A percentile compares a stretch with the other conserved stretches of the same genome.
Evolutionary conservation across 2,113 vertebrate species (phyloP).

Genomic region (Nothocercus julius): DNA sequence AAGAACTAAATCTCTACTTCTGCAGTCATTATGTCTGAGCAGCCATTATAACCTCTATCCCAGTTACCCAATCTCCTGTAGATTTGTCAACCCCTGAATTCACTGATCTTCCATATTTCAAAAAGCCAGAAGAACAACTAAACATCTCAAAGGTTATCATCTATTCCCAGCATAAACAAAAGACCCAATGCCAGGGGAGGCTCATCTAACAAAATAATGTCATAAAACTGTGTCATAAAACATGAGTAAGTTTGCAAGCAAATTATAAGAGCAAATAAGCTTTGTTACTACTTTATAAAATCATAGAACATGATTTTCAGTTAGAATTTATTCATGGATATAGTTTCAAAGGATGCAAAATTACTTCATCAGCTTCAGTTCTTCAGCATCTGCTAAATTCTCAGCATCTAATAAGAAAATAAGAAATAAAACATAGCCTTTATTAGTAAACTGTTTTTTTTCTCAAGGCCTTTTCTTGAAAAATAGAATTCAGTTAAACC

Average conservation of each 20-base stretch:
- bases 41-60: background rate
- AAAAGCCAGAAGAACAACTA: background rate
- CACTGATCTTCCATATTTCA: background rate
- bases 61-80: background rate
- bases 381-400: background rate
- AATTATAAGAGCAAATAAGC: background rate
- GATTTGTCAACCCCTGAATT: background rate
- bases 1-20: background rate
- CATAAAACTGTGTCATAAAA: background rate
- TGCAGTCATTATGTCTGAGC: background rate
- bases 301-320: background rate
- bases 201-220: background rate
- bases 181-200: background rate
- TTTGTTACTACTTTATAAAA: background rate
- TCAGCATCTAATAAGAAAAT: background rate
- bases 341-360: background rate
- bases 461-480: slow-evolving; percentile 9
- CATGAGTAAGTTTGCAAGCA: background rate
- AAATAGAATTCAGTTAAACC: slow-evolving; percentile 17
- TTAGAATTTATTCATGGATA: background rate
- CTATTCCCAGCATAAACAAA: background rate
- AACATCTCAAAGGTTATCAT: background rate
- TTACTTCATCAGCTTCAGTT: background rate
- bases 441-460: slow-evolving; percentile 11
- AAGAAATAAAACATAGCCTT: background rate